Evolutionary conservation across 2,797 vertebrate genomes (phyloP).

Genomic region (Gallinago stenura): DNA sequence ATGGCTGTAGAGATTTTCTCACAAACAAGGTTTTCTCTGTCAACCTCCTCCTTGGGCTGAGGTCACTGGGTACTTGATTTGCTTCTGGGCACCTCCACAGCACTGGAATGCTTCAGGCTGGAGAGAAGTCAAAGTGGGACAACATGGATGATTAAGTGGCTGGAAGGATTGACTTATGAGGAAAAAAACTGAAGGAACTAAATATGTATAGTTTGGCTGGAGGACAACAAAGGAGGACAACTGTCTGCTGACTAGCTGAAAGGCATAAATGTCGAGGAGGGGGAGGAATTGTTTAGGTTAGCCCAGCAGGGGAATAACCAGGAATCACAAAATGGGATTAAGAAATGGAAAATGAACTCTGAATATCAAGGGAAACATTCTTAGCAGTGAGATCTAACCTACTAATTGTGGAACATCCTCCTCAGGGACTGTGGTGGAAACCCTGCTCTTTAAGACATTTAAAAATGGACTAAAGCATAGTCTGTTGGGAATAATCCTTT

Average conservation of each 20-base stretch:
- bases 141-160: neutral
- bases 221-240: conserved; percentile 17
- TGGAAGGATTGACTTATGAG: conserved; percentile 57
- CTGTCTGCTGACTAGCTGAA: neutral
- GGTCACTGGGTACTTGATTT: neutral
- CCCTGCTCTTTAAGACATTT: neutral
- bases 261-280: neutral
- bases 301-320: conserved; percentile 43
- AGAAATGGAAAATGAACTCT: conserved; percentile 50
- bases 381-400: neutral
- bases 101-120: neutral
- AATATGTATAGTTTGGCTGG: conserved; percentile 41
- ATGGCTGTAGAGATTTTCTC: conserved; percentile 40
- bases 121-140: conserved; percentile 30
- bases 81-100: neutral
- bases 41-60: neutral
- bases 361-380: conserved; percentile 47
- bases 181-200: conserved; percentile 16
- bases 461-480: neutral
- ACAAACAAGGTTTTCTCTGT: neutral
- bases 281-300: conserved; percentile 17
- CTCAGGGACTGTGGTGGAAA: neutral
- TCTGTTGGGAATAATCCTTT: neutral
- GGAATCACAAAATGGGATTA: conserved; percentile 8
- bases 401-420: conserved; percentile 4